Base-by-base conservation (phyloP, 2,888 invertebrate genomes). In the Andrena minutula region DNA sequence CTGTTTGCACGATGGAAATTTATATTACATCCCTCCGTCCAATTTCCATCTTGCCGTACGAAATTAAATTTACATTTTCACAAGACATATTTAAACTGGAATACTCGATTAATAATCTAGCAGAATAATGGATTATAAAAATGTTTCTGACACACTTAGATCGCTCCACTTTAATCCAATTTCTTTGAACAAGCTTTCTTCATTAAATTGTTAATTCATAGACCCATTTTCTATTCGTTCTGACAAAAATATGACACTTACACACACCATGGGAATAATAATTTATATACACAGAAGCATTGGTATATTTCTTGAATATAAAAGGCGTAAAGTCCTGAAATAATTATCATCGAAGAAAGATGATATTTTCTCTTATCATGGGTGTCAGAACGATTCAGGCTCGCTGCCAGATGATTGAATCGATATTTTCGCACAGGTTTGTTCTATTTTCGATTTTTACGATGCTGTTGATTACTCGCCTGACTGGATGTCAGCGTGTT, bases 381-480 rank as follows among this genome's bases (percentile, higher is more conserved):
- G 26, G n/a, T 51, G 61, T 63, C 71, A 10, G 61, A 16, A 20
- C 51, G 28, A 30, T 63, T 75, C 20, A 28, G 26, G 16, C 20
- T 16, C 7, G 6, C 7, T 28, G 26, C 5, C 20, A 41, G 35
- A 28, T 30, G 72, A 76, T 58, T 72, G 53, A 63, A 71, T n/a
- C 16, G 28, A 53, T 63, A 51, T 70, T 63, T 47, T 23, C 30
- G 20, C 30, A 35, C 47, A 60, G 64, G 16, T 35, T 20, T 64
- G 72, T 76, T 80, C 85, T 88, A 88, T 88, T 87, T 88, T 64
- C 76, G 78, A 80, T 76, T 82, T 86, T 81, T 84, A 85, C 76
- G 75, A 63, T 41, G 66, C 47, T 30, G 66, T 82, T 86, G 82
- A 82, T 83, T 79, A 65, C 60, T 20, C 58, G 47, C 47, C 47